Base-by-base conservation (phyloP, 2,113 vertebrate species). In the Tamias sibiricus region DNA sequence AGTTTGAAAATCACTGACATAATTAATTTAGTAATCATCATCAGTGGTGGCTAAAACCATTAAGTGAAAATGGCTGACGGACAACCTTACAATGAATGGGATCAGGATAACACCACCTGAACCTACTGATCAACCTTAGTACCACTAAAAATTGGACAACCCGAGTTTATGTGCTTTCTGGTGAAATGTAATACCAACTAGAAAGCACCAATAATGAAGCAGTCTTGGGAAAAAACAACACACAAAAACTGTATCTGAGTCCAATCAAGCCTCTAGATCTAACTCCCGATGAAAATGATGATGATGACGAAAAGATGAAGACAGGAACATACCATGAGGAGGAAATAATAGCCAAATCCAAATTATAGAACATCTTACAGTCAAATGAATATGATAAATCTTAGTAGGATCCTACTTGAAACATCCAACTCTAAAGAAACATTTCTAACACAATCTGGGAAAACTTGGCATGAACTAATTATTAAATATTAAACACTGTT, bases 361-460 rank as follows among this genome's bases (percentile, higher is more conserved):
- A 57, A 94, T 44, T 68, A 62, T 1, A 16, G 80, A 71, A 76
- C 40, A 79, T 42, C 77, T 26, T 79, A 49, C 26, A 11, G 13
- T 54, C 74, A 90, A 54, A 64, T 32, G 24, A 71, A 24, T 87
- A 94, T 35, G 30, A 28, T 42, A 20, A 77, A 86, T n/a, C 2
- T 91, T 71, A 87, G 44, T 66, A 90, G 80, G 64, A 76, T 59
- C 37, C 71, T 83, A 83, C 4, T 26, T 84, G 37, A 95, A 84
- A 83, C 44, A 42, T 64, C 12, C 44, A 90, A 35, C 40, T 93
- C 57, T 44, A 95, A 59, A 90, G 57, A 54, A 37, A 40, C 35
- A 71, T 20, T 87, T 35, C 40, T 85, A 49, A 59, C 62, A 79
- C 72, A 95, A 77, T 49, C 37, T 76, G 26, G 37, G 49, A 64